Evolutionary conservation across 2,888 invertebrate species (phyloP).

Genomic region (Morinoia aosen): DNA sequence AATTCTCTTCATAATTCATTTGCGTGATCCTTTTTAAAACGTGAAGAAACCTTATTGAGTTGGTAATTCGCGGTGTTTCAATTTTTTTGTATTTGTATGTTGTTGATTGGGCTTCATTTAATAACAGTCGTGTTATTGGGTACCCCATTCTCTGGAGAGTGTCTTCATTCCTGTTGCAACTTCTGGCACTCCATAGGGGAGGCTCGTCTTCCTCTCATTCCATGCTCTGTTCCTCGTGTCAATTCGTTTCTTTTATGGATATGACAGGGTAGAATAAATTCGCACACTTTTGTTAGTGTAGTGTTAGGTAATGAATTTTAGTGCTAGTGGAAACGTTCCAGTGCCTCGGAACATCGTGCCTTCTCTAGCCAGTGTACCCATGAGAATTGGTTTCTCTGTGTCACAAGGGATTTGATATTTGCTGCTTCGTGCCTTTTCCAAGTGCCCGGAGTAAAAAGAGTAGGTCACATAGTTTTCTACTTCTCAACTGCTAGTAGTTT

Average conservation of each 20-base stretch:
- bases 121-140: neutral
- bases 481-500: neutral
- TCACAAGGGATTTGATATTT: neutral
- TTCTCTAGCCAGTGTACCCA: neutral
- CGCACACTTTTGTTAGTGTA: neutral
- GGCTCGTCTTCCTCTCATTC: neutral
- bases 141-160: neutral
- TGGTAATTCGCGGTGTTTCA: neutral
- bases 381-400: neutral
- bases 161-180: neutral
- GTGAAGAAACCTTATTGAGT: neutral
- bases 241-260: neutral
- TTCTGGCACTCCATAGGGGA: neutral
- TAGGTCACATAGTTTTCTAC: neutral
- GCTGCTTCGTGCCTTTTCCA: neutral
- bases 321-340: too few relatives aligned
- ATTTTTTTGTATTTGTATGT: neutral
- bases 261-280: slow-evolving; percentile 9
- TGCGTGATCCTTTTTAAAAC: neutral
- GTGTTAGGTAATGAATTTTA: neutral
- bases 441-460: neutral
- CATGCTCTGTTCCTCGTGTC: neutral
- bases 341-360: neutral
- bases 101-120: neutral
- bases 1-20: neutral